These are phyloP conservation scores for Anthoscopus minutus DNA, from an alignment of 2,113 vertebrate genomes.

Conservation along the genomic window DNA sequence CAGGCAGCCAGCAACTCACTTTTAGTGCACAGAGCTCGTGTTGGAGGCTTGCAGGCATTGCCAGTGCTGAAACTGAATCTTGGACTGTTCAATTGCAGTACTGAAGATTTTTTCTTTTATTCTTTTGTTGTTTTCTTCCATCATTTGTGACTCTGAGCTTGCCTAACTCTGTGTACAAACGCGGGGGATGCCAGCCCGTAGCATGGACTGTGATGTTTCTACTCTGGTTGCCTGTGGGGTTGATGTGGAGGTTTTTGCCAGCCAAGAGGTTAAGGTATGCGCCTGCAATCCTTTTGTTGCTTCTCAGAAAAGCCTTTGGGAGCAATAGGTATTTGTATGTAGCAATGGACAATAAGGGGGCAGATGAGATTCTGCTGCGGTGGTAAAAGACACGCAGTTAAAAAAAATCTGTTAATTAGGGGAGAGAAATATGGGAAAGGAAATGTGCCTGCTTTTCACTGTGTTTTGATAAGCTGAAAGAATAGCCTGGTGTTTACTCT, in stretches of 20 bases:
- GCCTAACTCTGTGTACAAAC: constrained; percentile 39
- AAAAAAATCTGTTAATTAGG: not conserved
- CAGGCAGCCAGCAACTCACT: constrained; percentile 21
- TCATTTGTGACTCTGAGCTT: constrained; percentile 16
- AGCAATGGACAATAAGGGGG: not conserved
- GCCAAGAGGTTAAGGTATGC: constrained; percentile 81
- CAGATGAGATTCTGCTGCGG: not conserved
- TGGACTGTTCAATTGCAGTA: not conserved
- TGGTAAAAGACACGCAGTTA: not conserved
- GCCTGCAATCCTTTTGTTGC: constrained; percentile 21
- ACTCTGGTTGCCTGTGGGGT: constrained; percentile 83
- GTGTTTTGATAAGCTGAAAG: not conserved
- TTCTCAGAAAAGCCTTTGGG: constrained; percentile 39
- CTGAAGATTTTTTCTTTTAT: not conserved
- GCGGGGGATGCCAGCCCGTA: constrained; percentile 79
- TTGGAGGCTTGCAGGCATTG: not conserved
- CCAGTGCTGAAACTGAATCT: not conserved
- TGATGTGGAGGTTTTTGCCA: constrained; percentile 82
- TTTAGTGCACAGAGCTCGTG: constrained; percentile 35
- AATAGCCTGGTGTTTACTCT: constrained; percentile 15
- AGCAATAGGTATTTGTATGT: not conserved
- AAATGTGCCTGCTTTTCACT: not conserved
- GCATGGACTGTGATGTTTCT: constrained; percentile 81
- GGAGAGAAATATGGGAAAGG: not conserved
- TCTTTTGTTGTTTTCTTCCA: not conserved